Percentiles rank a stretch among this genome's conserved stretches.
phyloP scores from a whole-genome alignment of 2,888 invertebrate species.

The Desoria tigrina region DNA sequence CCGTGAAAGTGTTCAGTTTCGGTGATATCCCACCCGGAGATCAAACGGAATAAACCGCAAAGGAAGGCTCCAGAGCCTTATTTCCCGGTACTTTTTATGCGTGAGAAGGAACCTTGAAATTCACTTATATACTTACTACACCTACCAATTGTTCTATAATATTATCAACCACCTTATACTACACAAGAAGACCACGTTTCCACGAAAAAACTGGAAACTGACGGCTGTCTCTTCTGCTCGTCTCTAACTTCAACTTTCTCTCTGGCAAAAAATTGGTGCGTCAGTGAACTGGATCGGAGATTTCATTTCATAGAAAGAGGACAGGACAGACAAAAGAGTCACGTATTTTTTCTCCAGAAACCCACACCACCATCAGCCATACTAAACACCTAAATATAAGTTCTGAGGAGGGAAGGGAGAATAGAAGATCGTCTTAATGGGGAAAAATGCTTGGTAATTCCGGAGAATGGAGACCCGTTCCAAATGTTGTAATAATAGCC shows the following conservation, averaged over 20 bases:
- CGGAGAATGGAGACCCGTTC: conserved; percentile 16
- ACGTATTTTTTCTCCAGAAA: too few relatives aligned
- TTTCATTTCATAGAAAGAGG: too few relatives aligned
- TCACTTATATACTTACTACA: conserved; percentile 16
- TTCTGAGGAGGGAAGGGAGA: too few relatives aligned
- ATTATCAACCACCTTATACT: too few relatives aligned
- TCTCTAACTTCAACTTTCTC: not conserved
- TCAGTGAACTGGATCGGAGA: too few relatives aligned
- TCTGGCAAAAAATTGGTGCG: not conserved
- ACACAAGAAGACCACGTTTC: not conserved
- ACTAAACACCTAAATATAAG: conserved; percentile 19
- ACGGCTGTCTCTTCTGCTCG: too few relatives aligned
- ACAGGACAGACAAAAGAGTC: too few relatives aligned
- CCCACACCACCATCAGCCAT: too few relatives aligned
- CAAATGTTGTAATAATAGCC: conserved; percentile 16
- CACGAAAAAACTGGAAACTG: not conserved
- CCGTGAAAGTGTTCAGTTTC: too few relatives aligned
- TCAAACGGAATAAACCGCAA: not conserved
- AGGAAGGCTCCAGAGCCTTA: not conserved
- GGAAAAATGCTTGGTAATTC: conserved; percentile 36
- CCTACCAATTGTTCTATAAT: too few relatives aligned
- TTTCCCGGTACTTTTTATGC: conserved; percentile 25
- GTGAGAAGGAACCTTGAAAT: conserved; percentile 28
- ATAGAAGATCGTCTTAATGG: conserved; percentile 23
- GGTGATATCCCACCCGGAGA: too few relatives aligned